These are phyloP conservation scores for Clupea harengus DNA, from an alignment of 2,113 vertebrate genomes.

Conservation along the genomic window DNA sequence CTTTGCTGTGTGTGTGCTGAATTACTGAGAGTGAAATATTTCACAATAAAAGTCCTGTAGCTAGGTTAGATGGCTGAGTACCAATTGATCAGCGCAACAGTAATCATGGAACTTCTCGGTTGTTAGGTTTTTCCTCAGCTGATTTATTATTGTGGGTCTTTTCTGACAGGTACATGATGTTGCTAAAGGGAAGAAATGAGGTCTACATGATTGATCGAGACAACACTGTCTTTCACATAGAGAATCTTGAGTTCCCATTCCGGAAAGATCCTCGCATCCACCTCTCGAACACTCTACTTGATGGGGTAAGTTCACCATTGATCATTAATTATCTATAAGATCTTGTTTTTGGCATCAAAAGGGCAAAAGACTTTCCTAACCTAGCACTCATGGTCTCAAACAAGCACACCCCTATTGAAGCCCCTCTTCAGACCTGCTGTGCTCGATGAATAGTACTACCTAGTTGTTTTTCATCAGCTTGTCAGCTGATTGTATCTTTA, in stretches of 20 bases:
- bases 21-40: no score
- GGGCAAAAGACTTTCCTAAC: no score
- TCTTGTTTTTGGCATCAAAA: background rate
- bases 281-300: slow-evolving; percentile 88
- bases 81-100: background rate
- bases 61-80: background rate
- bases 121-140: background rate
- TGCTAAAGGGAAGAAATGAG: slow-evolving; percentile 93
- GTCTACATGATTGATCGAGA: slow-evolving; percentile 97
- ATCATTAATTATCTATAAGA: background rate
- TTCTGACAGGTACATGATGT: slow-evolving; percentile 92
- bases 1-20: no score
- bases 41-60: no score
- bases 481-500: no score
- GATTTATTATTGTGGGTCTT: background rate
- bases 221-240: slow-evolving; percentile 89
- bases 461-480: no score
- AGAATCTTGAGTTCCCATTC: slow-evolving; percentile 93
- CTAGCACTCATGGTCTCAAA: no score
- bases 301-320: slow-evolving; percentile 82
- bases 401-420: no score
- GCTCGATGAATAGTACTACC: no score
- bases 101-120: background rate
- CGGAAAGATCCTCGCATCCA: slow-evolving; percentile 89
- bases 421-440: no score